Evolutionary conservation across 2,113 vertebrate species (phyloP).

Genomic region (Leiothrix lutea): DNA sequence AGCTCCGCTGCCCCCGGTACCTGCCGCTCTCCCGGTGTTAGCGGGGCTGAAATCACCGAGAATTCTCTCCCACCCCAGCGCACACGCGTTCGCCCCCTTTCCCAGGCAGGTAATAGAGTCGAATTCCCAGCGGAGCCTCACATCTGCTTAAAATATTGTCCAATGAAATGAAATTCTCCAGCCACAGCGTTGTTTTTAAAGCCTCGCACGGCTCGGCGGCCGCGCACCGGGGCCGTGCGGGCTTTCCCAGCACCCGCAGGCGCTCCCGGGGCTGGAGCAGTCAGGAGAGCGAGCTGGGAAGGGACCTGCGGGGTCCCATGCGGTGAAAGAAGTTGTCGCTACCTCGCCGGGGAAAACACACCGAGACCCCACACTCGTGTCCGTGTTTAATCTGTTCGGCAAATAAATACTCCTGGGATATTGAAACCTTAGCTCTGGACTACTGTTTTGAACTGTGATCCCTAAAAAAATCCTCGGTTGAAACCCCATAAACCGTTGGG

Average conservation of each 20-base stretch:
- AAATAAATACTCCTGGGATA: conserved; percentile 34
- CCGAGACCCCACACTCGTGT: background rate
- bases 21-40: background rate
- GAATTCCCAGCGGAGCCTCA: conserved; percentile 12
- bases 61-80: background rate
- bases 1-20: background rate
- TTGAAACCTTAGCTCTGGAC: conserved; percentile 6
- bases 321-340: fast-evolving
- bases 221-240: background rate
- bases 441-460: conserved; percentile 47
- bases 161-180: conserved; percentile 22
- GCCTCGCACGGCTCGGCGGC: background rate
- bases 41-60: fast-evolving
- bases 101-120: conserved; percentile 18
- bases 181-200: background rate
- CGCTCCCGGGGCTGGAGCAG: background rate
- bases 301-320: background rate
- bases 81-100: background rate
- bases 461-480: conserved; percentile 48
- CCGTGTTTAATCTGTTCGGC: background rate
- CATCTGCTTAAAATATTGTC: conserved; percentile 59
- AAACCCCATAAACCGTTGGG: conserved; percentile 65
- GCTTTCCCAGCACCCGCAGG: background rate
- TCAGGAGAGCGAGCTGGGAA: background rate
- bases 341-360: fast-evolving